These are phyloP conservation scores for Mormyrops attenuatus DNA, from an alignment of 2,797 vertebrate species.

Conservation along the genomic window DNA sequence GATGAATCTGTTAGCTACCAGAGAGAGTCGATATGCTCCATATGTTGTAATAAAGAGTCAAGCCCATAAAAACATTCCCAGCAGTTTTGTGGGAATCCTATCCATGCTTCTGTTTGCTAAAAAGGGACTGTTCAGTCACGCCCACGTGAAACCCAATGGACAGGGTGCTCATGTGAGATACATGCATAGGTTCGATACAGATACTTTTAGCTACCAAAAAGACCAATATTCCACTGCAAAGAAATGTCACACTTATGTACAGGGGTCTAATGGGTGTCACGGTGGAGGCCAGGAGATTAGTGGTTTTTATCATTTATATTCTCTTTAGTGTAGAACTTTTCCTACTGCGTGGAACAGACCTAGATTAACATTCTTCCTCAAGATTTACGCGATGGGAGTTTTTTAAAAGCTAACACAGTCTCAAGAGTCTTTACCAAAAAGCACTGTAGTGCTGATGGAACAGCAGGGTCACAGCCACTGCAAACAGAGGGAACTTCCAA, in stretches of 20 bases:
- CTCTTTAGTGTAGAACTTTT: background rate
- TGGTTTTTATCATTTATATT: background rate
- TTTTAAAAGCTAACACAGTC: background rate
- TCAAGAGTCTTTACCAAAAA: background rate
- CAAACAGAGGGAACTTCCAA: background rate
- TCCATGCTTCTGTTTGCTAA: background rate
- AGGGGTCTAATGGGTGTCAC: background rate
- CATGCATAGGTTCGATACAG: background rate
- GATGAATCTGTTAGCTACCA: background rate
- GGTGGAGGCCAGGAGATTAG: background rate
- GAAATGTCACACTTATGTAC: background rate
- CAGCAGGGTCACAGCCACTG: background rate
- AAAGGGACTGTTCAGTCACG: background rate
- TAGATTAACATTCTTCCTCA: background rate
- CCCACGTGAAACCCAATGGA: background rate
- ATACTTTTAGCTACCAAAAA: background rate
- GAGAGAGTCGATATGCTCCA: background rate
- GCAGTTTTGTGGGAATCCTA: background rate
- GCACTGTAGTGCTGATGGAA: background rate
- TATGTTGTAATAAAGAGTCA: background rate
- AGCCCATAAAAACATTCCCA: background rate
- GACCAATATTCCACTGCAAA: background rate
- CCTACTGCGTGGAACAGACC: background rate
- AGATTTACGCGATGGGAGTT: background rate
- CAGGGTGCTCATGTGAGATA: background rate